A percentile compares a stretch with the other conserved stretches of the same genome.
Evolutionary conservation across 2,888 invertebrate genomes (phyloP).

Genomic region (Unio pictorum): DNA sequence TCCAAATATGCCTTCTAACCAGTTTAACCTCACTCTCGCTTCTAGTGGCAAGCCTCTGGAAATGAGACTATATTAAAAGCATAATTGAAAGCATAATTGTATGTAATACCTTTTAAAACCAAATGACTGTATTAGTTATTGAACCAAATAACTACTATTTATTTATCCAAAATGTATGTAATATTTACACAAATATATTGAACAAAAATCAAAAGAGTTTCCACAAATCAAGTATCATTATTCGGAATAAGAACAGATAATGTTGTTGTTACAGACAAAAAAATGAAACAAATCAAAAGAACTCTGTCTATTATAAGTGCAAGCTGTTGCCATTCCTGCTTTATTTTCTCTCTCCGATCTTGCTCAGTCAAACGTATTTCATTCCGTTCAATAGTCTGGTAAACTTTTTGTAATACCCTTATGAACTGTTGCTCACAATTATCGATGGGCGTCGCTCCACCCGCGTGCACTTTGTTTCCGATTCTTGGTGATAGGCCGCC

Average conservation of each 20-base stretch:
- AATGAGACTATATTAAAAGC: too few relatives aligned
- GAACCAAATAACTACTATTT: too few relatives aligned
- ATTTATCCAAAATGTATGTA: too few relatives aligned
- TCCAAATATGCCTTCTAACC: too few relatives aligned
- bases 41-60: too few relatives aligned
- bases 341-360: constrained; percentile 84
- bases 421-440: constrained; percentile 78
- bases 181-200: too few relatives aligned
- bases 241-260: constrained; percentile 40
- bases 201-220: too few relatives aligned
- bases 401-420: constrained; percentile 80
- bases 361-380: constrained; percentile 84
- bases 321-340: constrained; percentile 82
- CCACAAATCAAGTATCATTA: not conserved
- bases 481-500: constrained; percentile 58
- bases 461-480: constrained; percentile 33
- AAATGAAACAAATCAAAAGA: constrained; percentile 73
- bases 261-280: constrained; percentile 43
- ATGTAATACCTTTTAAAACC: too few relatives aligned
- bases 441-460: constrained; percentile 31
- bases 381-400: constrained; percentile 84
- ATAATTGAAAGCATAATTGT: too few relatives aligned
- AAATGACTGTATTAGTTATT: too few relatives aligned
- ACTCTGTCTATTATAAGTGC: constrained; percentile 85
- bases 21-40: too few relatives aligned